Conservation (phyloP, 2,113 vertebrate genomes). For the Caranx melampygus region DNA sequence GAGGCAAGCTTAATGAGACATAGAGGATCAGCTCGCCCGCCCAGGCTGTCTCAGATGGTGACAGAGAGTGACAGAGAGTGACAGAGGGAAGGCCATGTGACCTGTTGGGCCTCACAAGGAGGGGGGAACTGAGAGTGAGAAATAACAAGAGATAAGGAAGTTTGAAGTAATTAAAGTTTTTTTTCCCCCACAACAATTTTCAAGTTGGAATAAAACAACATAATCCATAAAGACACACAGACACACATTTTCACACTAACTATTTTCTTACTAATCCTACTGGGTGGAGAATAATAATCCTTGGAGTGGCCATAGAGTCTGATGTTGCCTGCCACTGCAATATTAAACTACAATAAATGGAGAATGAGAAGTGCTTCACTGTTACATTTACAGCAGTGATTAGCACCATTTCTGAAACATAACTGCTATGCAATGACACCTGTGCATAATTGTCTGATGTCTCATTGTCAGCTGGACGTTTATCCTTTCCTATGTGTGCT, state of each 20-base stretch:
- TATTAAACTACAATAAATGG: background rate
- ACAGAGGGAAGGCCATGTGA: conserved; percentile 28
- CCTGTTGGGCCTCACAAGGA: conserved; percentile 24
- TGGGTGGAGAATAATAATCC: background rate
- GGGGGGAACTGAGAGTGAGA: background rate
- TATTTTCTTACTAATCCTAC: background rate
- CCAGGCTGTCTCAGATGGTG: conserved; percentile 54
- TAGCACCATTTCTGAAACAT: background rate
- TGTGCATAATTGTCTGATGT: background rate
- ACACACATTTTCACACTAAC: background rate
- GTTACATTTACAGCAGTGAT: background rate
- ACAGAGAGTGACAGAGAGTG: conserved; percentile 33
- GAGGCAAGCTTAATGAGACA: conserved; percentile 52
- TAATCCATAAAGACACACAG: background rate
- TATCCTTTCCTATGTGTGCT: background rate
- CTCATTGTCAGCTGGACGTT: background rate
- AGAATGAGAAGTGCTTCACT: background rate
- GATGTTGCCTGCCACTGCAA: background rate
- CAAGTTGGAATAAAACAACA: background rate
- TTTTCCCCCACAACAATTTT: no score
- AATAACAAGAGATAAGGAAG: background rate
- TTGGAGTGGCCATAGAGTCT: background rate
- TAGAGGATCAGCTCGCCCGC: conserved; percentile 20
- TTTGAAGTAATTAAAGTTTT: background rate
- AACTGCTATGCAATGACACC: background rate